Evolutionary conservation across 2,113 vertebrate species (phyloP).

Genomic region (Syngnathus floridae): DNA sequence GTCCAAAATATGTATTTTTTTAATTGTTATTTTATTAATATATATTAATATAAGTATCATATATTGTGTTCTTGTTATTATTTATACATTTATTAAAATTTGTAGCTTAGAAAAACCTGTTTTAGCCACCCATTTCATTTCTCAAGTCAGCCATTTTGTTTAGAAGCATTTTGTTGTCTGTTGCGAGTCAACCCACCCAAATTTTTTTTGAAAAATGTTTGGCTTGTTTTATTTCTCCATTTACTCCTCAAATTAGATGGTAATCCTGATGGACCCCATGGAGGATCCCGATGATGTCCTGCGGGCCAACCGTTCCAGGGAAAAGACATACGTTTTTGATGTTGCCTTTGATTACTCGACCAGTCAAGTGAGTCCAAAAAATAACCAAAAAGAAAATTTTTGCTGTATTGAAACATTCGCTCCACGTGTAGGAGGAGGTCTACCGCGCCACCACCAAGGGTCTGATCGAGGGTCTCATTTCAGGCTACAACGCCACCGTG

Average conservation of each 20-base stretch:
- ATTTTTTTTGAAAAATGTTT: no score
- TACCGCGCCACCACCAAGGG: slow-evolving; percentile 82
- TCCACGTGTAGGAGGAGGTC: slow-evolving; percentile 77
- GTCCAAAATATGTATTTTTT: no score
- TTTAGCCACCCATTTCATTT: no score
- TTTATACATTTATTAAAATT: no score
- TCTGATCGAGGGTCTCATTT: slow-evolving; percentile 81
- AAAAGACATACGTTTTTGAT: slow-evolving; percentile 88
- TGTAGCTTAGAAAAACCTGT: no score
- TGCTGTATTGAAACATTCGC: neutral
- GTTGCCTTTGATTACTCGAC: slow-evolving; percentile 83
- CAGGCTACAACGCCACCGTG: slow-evolving; percentile 86
- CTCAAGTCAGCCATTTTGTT: no score
- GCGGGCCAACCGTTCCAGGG: slow-evolving; percentile 79
- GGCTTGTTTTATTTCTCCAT: neutral
- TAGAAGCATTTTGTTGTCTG: no score
- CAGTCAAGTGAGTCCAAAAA: slow-evolving; percentile 73
- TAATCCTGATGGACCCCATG: slow-evolving; percentile 87
- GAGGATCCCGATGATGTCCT: slow-evolving; percentile 82
- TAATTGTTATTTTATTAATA: no score
- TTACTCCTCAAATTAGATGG: slow-evolving; percentile 67
- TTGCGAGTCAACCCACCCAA: no score
- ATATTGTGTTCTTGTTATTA: no score
- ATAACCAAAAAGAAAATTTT: neutral
- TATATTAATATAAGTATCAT: no score